These are phyloP conservation scores for Chrysemys picta DNA, from an alignment of 2,113 vertebrate genomes.

Conservation along the genomic window DNA sequence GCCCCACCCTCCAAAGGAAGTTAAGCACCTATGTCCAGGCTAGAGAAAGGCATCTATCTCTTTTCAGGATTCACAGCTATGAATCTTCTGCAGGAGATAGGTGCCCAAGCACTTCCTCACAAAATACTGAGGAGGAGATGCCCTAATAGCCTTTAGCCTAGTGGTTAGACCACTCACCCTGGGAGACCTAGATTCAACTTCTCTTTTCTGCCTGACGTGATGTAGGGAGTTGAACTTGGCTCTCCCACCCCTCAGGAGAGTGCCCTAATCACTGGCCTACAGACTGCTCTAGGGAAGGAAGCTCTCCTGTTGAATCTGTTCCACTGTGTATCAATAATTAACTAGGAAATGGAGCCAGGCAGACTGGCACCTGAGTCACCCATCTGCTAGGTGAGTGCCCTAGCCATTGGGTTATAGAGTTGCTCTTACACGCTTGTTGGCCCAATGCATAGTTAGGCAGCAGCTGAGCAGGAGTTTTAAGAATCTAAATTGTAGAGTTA, in stretches of 20 bases:
- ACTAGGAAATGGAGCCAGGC: background rate
- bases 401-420: background rate
- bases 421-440: background rate
- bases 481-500: background rate
- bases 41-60: background rate
- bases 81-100: background rate
- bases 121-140: background rate
- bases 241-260: background rate
- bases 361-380: background rate
- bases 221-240: background rate
- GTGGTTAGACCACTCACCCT: background rate
- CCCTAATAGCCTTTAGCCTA: background rate
- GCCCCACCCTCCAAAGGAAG: background rate
- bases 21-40: background rate
- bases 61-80: background rate
- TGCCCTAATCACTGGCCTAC: background rate
- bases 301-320: background rate
- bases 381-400: background rate
- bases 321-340: background rate
- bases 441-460: background rate
- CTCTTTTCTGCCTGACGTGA: background rate
- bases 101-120: background rate
- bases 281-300: background rate
- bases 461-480: background rate
- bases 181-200: background rate